These are phyloP conservation scores for Lissocephala sabroskyi DNA, from an alignment of 2,888 invertebrate genomes.

Conservation along the genomic window DNA sequence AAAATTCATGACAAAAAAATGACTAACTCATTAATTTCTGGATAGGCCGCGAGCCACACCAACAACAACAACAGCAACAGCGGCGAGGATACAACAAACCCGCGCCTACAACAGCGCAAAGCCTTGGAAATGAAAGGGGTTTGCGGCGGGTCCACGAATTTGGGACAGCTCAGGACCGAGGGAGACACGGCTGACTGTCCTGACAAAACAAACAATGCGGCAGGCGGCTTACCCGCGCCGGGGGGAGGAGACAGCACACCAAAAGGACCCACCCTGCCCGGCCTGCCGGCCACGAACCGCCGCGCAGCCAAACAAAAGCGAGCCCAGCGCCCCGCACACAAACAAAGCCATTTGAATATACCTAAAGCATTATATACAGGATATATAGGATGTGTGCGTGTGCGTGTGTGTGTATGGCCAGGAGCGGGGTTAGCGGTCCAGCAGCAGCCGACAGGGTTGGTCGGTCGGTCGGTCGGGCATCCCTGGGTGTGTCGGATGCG, in stretches of 20 bases:
- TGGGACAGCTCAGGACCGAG: no score
- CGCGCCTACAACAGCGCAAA: no score
- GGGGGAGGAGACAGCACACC: neutral
- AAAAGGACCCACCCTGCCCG: no score
- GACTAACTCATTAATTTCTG: slow-evolving; percentile 62
- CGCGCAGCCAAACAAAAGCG: neutral
- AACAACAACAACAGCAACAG: no score
- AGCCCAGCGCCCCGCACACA: neutral
- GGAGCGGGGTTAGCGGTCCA: slow-evolving; percentile 24
- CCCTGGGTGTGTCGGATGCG: no score
- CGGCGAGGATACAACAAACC: no score
- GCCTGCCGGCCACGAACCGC: neutral
- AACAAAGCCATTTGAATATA: slow-evolving; percentile 2
- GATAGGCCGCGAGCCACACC: no score
- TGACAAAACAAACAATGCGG: slow-evolving; percentile 55
- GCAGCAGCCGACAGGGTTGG: slow-evolving; percentile 11
- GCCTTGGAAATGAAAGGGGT: no score
- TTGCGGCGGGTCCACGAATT: no score
- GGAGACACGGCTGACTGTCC: slow-evolving; percentile 27
- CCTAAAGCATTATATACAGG: neutral
- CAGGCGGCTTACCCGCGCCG: slow-evolving; percentile 36
- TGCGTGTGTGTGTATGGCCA: neutral
- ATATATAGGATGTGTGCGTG: neutral
- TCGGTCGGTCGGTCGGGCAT: neutral
- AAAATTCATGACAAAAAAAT: slow-evolving; percentile 62